Percentiles rank a stretch among this genome's conserved stretches.
These are phyloP conservation scores for Xanthorhoe spadicearia DNA, from an alignment of 2,888 invertebrate species.

Conservation along the genomic window DNA sequence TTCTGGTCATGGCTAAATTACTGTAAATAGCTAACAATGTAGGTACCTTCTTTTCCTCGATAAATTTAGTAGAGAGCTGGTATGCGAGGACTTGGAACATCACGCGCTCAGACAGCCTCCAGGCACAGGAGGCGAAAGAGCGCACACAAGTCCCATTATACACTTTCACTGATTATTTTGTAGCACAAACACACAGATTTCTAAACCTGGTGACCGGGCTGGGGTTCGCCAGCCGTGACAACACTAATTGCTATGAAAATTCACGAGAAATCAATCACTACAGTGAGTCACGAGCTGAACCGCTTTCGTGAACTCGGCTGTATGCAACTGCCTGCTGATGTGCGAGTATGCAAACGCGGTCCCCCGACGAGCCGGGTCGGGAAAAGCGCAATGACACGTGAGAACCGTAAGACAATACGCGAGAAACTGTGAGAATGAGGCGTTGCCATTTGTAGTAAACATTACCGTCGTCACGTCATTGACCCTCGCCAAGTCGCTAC, in stretches of 20 bases:
- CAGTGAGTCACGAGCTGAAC: constrained; percentile 58
- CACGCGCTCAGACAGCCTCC: constrained; percentile 55
- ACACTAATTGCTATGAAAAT: constrained; percentile 48
- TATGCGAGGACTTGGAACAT: constrained; percentile 79
- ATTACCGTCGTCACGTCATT: constrained; percentile 78
- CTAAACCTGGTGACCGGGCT: constrained; percentile 33
- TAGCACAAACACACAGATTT: constrained; percentile 32
- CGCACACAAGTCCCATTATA: constrained; percentile 56
- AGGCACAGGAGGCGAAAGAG: constrained; percentile 56
- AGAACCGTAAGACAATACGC: constrained; percentile 77
- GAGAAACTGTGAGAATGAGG: constrained; percentile 84
- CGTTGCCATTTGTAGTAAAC: constrained; percentile 84
- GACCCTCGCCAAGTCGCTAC: constrained; percentile 53
- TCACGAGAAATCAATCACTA: constrained; percentile 58
- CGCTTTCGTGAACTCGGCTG: constrained; percentile 44
- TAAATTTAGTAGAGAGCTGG: constrained; percentile 74
- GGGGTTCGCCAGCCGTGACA: constrained; percentile 40
- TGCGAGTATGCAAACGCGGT: constrained; percentile 41
- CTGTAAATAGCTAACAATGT: constrained; percentile 4
- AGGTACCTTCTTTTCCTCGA: constrained; percentile 73
- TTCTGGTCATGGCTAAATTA: constrained; percentile 21
- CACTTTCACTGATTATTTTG: constrained; percentile 42
- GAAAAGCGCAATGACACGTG: constrained; percentile 70
- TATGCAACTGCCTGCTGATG: constrained; percentile 50
- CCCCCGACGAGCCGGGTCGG: constrained; percentile 54